These are phyloP conservation scores for Willowsia nigromaculata DNA, from an alignment of 2,888 invertebrate species.

Conservation along the genomic window DNA sequence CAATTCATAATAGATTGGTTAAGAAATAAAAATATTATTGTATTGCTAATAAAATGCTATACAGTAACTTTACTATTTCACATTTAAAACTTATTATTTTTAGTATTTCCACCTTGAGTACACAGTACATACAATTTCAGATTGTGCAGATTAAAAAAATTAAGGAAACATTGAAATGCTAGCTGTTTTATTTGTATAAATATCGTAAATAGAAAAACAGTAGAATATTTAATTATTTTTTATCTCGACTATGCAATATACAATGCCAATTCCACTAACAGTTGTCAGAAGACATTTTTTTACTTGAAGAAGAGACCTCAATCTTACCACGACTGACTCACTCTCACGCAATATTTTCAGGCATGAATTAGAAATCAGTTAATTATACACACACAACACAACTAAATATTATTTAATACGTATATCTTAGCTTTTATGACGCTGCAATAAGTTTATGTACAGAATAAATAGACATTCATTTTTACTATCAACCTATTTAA, in stretches of 20 bases:
- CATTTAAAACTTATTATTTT: not conserved
- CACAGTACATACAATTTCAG: not conserved
- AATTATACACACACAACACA: not conserved
- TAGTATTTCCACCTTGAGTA: not conserved
- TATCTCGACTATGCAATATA: not conserved
- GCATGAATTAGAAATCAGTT: not conserved
- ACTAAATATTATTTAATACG: not conserved
- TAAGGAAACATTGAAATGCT: not conserved
- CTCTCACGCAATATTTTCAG: not conserved
- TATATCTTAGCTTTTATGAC: not conserved
- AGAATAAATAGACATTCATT: slow-evolving; percentile 24
- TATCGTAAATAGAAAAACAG: not conserved
- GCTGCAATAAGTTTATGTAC: not conserved
- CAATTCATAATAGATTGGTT: not conserved
- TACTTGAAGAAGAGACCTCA: not conserved
- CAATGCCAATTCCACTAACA: not conserved
- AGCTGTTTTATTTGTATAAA: not conserved
- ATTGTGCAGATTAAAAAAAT: not conserved
- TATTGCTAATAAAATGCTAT: not conserved
- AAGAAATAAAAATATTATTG: slow-evolving; percentile 17
- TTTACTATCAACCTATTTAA: not conserved
- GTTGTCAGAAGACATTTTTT: too few relatives aligned
- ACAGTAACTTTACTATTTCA: not conserved
- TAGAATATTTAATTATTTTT: not conserved
- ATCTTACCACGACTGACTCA: not conserved